A percentile compares a stretch with the other conserved stretches of the same genome.
These are phyloP conservation scores for Pollenia labialis DNA, from an alignment of 2,888 invertebrate genomes.

Conservation along the genomic window DNA sequence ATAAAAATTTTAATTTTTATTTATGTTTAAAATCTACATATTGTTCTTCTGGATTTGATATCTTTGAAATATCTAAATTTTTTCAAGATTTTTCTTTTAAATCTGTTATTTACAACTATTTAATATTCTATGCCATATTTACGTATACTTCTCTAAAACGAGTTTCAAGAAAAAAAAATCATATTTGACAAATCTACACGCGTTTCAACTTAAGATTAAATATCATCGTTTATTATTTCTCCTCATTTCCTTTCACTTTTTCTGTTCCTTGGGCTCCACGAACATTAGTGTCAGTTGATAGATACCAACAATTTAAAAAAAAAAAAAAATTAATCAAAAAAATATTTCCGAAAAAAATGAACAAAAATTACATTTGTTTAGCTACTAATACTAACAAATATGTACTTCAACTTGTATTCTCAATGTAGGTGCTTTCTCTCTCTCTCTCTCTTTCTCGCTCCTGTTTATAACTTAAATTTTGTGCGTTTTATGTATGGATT, in stretches of 20 bases:
- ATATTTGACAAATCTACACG: conserved; percentile 45
- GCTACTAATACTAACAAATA: neutral
- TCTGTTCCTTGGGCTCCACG: no score
- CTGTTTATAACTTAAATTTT: conserved; percentile 28
- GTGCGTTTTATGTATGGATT: conserved; percentile 67
- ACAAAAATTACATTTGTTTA: neutral
- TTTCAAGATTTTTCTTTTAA: no score
- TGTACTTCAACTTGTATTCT: neutral
- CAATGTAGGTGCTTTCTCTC: neutral
- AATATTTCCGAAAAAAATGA: neutral
- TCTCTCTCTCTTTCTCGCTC: neutral
- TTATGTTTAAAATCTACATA: no score
- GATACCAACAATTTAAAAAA: conserved; percentile 2
- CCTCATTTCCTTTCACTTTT: neutral
- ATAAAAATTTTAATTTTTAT: no score
- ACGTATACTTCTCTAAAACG: no score
- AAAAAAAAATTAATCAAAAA: neutral
- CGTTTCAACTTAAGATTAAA: conserved; percentile 49
- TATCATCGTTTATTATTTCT: conserved; percentile 5
- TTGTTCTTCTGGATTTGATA: no score
- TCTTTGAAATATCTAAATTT: no score
- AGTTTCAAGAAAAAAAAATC: neutral
- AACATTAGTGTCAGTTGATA: neutral
- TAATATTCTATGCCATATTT: no score
- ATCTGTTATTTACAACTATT: no score